Evolutionary conservation across 2,888 invertebrate species (phyloP).

Genomic region (Caenorhabditis sp.): DNA sequence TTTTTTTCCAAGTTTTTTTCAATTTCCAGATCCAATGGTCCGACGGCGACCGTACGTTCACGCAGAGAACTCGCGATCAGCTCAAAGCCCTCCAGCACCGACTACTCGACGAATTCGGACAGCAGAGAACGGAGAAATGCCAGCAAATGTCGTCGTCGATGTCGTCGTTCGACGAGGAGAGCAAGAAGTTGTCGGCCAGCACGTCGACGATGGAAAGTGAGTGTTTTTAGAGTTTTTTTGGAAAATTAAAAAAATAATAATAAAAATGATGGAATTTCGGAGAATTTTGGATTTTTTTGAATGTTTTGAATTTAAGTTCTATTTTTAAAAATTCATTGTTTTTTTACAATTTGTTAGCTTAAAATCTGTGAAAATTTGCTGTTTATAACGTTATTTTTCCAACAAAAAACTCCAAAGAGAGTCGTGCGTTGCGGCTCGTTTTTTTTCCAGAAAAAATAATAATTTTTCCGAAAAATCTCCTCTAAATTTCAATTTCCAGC

Average conservation of each 20-base stretch:
- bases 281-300: not conserved
- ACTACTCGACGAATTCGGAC: conserved; percentile 68
- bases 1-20: no score
- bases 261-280: no score
- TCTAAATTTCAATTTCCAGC: conserved; percentile 24
- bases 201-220: conserved; percentile 48
- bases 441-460: no score
- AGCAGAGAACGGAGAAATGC: conserved; percentile 57
- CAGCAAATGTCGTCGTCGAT: conserved; percentile 28
- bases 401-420: no score
- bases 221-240: not conserved
- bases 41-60: conserved; percentile 65
- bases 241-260: no score
- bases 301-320: no score
- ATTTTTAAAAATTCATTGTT: no score
- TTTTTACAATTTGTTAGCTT: no score
- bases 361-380: no score
- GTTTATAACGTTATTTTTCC: no score
- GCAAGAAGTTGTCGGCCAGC: conserved; percentile 47
- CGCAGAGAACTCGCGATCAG: conserved; percentile 50
- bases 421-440: no score
- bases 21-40: conserved; percentile 67
- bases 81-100: conserved; percentile 61
- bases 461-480: no score
- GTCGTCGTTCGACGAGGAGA: conserved; percentile 41